Evolutionary conservation across 1,140 invertebrate genomes (phyloP), one percentile per base, ranked within the genome.

Genomic region (Fopius arisanus): DNA sequence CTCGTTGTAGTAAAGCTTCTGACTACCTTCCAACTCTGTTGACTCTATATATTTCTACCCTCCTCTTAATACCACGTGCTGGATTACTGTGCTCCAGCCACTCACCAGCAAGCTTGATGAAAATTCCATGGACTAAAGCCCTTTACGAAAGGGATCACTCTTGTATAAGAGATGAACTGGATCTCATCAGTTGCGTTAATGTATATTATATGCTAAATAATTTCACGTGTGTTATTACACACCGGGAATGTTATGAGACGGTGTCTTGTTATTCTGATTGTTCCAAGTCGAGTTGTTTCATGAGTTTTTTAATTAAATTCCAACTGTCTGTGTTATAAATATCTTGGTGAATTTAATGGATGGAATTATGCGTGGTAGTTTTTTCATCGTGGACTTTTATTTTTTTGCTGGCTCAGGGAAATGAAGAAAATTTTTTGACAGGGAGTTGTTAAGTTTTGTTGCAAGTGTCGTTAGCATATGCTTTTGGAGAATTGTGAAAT

Each of bases 81-180:
- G 41, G 41, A 23, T 41, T 51, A 43, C 40, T 48, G 43, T 28
- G 14, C 28, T 69, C 23, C 3, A 70, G 51, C 43, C 48, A 54
- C 41, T 70, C 28, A 26, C 51, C 59, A 63, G 9, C 21, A 31
- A 37, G 26, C 40, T 37, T 67, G 59, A 78, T 78, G 77, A 78
- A 78, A 78, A 75, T 78, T 78, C 71, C 33, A 26, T 16, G 65
- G 48, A 67, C 67, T 59, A 26, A 40, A 37, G 59, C 29, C 23
- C 48, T 40, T 43, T 41, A 65, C 62, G 31, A 23, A 40, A 72
- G 33, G 14, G 23, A 26, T 59, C 54, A 12, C 9, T 26, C 7
- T 59, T 59, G 54, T 28, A 26, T 26, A 28, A 59, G 54, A 28
- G 14, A 59, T 59, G 54, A 26, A 12, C 3, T 51, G 43, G 19